Base-by-base conservation (phyloP, 2,113 vertebrate genomes). In the Phoenicopterus ruber region DNA sequence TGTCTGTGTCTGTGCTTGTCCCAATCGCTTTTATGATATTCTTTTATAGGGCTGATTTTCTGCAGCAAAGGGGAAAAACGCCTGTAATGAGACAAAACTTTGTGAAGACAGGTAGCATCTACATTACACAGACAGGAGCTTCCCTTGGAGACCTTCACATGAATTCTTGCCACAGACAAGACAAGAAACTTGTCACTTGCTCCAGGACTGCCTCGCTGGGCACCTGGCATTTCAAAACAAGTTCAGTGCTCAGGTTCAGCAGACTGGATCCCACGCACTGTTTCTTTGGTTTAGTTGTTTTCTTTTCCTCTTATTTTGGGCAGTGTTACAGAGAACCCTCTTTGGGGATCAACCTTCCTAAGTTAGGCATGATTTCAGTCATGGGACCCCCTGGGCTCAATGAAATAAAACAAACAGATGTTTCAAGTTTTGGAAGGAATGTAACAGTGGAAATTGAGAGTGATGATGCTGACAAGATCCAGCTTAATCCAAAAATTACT, bases 321-420 rank as follows among this genome's bases (percentile, higher is more conserved):
- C 47, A 80, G 17, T 47, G 67, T 81, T 86, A 73, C 78, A 91
- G 36, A 90, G 72, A 94, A 72, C 12, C 21, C 29, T 88, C 82
- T 93, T 97, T 94, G 84, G 96, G 93, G 94, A 77, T 26, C 69
- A 95, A 9, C 63, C 91, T 88, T 94, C 55, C 17, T 7, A 85
- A 96, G 40, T 81, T 80, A 94, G 88, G 63, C 61, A 47, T 93
- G 58, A 91, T 94, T 97, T 94, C 46, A 93, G 67, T 36, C 76
- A 47, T 92, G 52, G 47, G 67, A 94, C 65, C 58, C 96, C 80
- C 80, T 34, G 62, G 70, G 93, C 83, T 98, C 88, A 65, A 44
- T 82, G 84, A 97, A 92, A 97, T 88, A 91, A 93, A 84, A 88
- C 32, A 94, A 98, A 96, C 96, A 97, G 93, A 95, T 97, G 97